Evolutionary conservation across 2,113 vertebrate species (phyloP).

Genomic region (Alexandromys fortis): DNA sequence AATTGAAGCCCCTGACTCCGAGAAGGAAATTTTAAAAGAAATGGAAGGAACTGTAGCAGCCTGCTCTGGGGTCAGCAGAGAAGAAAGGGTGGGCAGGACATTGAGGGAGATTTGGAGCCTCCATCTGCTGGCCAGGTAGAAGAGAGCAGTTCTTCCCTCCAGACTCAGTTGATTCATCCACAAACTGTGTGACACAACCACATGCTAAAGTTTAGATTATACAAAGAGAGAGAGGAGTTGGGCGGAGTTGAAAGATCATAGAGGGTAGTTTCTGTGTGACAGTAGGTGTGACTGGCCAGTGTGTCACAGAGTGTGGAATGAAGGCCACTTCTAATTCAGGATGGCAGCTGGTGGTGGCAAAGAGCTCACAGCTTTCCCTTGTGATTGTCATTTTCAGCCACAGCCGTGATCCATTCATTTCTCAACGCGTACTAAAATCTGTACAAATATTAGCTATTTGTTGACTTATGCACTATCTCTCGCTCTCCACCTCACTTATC

Average conservation of each 20-base stretch:
- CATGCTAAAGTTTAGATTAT: not conserved
- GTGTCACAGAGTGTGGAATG: not conserved
- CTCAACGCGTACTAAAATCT: not conserved
- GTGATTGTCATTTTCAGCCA: not conserved
- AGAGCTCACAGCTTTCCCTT: not conserved
- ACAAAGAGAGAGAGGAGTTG: slow-evolving; percentile 31
- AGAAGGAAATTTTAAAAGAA: slow-evolving; percentile 62
- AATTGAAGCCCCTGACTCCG: slow-evolving; percentile 76
- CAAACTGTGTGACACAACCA: not conserved
- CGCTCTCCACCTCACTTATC: not conserved
- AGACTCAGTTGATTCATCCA: not conserved
- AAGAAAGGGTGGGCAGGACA: not conserved
- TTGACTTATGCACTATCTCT: not conserved
- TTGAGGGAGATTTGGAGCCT: not conserved
- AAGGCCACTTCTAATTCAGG: not conserved
- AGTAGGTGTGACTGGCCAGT: not conserved
- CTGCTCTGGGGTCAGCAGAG: not conserved
- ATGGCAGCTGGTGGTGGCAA: not conserved
- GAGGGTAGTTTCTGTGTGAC: not conserved
- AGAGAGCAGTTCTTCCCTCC: not conserved
- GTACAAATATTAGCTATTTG: not conserved
- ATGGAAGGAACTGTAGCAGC: slow-evolving; percentile 30
- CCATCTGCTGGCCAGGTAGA: not conserved
- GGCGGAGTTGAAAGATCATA: not conserved
- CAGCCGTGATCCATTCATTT: not conserved